A percentile compares a stretch with the other conserved stretches of the same genome.
Evolutionary conservation across 1,140 invertebrate genomes (phyloP).

Genomic region (Triops cancriformis): DNA sequence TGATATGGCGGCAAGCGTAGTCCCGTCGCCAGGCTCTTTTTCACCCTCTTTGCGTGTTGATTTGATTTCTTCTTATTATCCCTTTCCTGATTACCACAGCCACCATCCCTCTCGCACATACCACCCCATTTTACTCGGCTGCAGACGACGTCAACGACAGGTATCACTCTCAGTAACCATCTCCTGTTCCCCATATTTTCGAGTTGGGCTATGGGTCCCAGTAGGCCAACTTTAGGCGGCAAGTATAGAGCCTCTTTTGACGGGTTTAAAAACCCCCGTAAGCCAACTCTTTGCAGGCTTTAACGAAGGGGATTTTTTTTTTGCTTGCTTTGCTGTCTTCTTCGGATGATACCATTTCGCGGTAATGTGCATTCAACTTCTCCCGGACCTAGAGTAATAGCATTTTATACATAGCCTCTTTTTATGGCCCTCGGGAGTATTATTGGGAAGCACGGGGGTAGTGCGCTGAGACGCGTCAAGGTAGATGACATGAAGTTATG

Average conservation of each 20-base stretch:
- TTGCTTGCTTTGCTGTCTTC: neutral
- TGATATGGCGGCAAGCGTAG: neutral
- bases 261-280: neutral
- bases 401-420: neutral
- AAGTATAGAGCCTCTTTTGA: neutral
- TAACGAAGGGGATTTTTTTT: neutral
- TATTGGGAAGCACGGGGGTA: neutral
- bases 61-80: neutral
- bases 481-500: neutral
- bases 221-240: no score
- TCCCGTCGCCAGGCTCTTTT: neutral
- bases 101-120: neutral
- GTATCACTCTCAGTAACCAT: neutral
- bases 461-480: neutral
- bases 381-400: neutral
- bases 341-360: neutral
- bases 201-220: no score
- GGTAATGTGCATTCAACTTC: neutral
- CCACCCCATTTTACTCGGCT: neutral
- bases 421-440: neutral
- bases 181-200: no score
- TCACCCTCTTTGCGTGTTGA: neutral
- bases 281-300: neutral
- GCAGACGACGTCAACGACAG: neutral
- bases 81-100: neutral